Percentiles rank a stretch among this genome's conserved stretches.
These are phyloP conservation scores for Scolopax mira DNA, from an alignment of 2,113 vertebrate species.

Conservation along the genomic window DNA sequence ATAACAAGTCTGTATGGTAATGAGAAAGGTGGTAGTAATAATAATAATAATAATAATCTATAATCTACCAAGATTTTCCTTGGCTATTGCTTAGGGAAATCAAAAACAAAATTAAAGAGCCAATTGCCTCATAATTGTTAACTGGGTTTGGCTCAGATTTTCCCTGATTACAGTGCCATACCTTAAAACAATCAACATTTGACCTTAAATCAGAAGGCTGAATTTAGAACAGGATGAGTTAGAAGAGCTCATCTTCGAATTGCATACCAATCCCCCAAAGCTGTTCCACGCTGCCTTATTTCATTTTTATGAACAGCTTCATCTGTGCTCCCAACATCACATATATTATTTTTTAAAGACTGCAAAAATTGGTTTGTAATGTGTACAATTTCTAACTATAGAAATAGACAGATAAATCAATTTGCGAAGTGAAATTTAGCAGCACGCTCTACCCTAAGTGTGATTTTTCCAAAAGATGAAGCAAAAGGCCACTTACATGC, in stretches of 20 bases:
- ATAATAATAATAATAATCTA: neutral
- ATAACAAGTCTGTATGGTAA: neutral
- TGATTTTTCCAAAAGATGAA: neutral
- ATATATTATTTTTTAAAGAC: neutral
- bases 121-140: neutral
- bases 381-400: neutral
- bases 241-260: neutral
- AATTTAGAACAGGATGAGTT: neutral
- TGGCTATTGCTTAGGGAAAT: neutral
- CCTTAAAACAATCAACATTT: neutral
- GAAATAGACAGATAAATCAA: neutral
- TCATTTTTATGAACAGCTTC: neutral
- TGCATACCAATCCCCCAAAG: neutral
- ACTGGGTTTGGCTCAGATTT: neutral
- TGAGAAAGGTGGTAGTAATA: neutral
- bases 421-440: neutral
- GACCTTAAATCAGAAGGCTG: neutral
- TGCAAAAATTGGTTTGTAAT: neutral
- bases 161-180: neutral
- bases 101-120: conserved; percentile 8
- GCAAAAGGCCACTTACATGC: neutral
- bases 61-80: neutral
- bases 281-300: neutral
- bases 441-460: neutral
- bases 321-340: neutral